Percentiles rank a stretch among this genome's conserved stretches.
Evolutionary conservation across 2,888 invertebrate genomes (phyloP).

Genomic region (Acleris sparsana): DNA sequence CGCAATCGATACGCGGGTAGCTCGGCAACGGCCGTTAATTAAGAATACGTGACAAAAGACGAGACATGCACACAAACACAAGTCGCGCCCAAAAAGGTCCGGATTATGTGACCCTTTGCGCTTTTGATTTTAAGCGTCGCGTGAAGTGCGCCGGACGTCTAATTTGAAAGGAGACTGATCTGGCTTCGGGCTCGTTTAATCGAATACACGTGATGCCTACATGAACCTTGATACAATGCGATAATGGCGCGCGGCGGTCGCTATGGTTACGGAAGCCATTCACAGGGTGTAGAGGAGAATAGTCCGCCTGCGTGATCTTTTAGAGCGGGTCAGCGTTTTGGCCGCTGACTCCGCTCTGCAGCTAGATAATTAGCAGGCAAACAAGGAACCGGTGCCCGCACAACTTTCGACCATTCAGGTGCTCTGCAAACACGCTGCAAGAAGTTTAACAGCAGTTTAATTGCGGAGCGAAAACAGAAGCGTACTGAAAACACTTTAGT

Average conservation of each 20-base stretch:
- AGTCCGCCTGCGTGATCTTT: constrained; percentile 67
- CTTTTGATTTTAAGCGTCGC: constrained; percentile 82
- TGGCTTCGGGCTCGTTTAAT: constrained; percentile 80
- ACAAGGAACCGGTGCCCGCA: constrained; percentile 71
- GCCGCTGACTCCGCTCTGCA: constrained; percentile 67
- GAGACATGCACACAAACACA: constrained; percentile 80
- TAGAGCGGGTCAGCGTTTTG: constrained; percentile 46
- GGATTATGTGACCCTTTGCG: constrained; percentile 82
- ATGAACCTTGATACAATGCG: constrained; percentile 81
- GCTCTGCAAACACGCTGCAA: constrained; percentile 80
- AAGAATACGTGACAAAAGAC: constrained; percentile 85
- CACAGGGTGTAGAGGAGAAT: constrained; percentile 47
- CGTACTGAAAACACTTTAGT: constrained; percentile 77
- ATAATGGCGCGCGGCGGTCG: constrained; percentile 74
- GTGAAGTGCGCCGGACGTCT: constrained; percentile 77
- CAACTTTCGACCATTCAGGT: constrained; percentile 80
- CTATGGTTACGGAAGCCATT: constrained; percentile 71
- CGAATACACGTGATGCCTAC: constrained; percentile 76
- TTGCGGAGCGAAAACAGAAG: constrained; percentile 80
- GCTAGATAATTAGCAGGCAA: constrained; percentile 81
- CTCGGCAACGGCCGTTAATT: constrained; percentile 79
- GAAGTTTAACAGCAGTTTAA: constrained; percentile 83
- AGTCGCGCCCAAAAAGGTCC: constrained; percentile 77
- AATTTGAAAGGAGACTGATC: constrained; percentile 81
- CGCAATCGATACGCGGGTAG: constrained; percentile 77